These are phyloP conservation scores for Corythoichthys haematopterus DNA, from an alignment of 2,113 vertebrate genomes.

Conservation along the genomic window DNA sequence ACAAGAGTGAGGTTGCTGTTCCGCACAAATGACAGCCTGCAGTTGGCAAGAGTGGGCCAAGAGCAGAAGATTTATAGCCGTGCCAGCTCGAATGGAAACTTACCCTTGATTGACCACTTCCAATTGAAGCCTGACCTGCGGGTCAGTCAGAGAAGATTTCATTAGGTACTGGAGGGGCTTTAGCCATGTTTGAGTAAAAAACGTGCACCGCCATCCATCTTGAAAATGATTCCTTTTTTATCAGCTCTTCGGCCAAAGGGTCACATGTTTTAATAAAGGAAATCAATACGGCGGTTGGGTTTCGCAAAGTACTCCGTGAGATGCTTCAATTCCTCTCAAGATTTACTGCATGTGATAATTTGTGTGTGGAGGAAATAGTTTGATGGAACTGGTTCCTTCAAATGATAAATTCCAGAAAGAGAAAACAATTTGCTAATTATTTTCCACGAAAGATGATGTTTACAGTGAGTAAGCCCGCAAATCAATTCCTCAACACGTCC, in stretches of 20 bases:
- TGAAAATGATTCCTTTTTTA: constrained; percentile 51
- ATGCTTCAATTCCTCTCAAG: constrained; percentile 15
- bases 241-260: constrained; percentile 30
- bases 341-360: neutral
- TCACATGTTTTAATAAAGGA: constrained; percentile 23
- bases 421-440: constrained; percentile 24
- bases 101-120: constrained; percentile 70
- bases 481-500: constrained; percentile 45
- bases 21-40: constrained; percentile 29
- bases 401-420: neutral
- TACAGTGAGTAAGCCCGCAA: constrained; percentile 42
- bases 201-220: constrained; percentile 52
- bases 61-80: constrained; percentile 61
- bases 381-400: neutral
- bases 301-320: neutral
- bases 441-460: constrained; percentile 24
- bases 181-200: constrained; percentile 31
- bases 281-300: constrained; percentile 2
- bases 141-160: constrained; percentile 62
- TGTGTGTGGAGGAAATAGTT: neutral
- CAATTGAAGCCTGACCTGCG: constrained; percentile 67
- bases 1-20: neutral
- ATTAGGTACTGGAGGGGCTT: constrained; percentile 49
- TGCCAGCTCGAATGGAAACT: constrained; percentile 60
- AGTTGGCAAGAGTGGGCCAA: constrained; percentile 23